Evolutionary conservation across 2,888 invertebrate species (phyloP).

Genomic region (Beris morrisii): DNA sequence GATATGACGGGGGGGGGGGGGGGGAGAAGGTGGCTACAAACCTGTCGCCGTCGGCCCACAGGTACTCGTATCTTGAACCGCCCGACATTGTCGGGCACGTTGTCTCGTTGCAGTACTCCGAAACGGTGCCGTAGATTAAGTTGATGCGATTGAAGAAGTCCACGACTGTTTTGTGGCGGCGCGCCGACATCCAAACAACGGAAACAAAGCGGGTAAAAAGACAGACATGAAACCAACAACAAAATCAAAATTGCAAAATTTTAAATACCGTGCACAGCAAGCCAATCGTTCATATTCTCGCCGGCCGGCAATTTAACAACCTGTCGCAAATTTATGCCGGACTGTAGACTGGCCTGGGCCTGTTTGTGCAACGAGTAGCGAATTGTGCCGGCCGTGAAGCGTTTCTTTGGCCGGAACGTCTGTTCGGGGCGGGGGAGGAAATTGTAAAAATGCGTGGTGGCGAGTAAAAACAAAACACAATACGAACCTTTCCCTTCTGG

Average conservation of each 20-base stretch:
- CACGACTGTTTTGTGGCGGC: too few relatives aligned
- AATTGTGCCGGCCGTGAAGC: constrained; percentile 83
- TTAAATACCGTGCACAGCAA: constrained; percentile 87
- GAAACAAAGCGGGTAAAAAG: neutral
- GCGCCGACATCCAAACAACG: constrained; percentile 49
- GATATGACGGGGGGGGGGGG: too few relatives aligned
- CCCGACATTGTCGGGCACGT: constrained; percentile 91
- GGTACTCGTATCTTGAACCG: constrained; percentile 84
- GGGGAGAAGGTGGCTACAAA: constrained; percentile 40
- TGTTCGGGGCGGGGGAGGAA: constrained; percentile 48
- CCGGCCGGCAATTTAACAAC: constrained; percentile 81
- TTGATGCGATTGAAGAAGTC: constrained; percentile 94
- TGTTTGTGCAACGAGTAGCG: constrained; percentile 86
- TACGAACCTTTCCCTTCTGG: constrained; percentile 72
- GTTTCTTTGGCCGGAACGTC: constrained; percentile 90
- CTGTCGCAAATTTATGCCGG: constrained; percentile 80
- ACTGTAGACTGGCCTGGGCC: constrained; percentile 86
- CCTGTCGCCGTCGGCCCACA: constrained; percentile 84
- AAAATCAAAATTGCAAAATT: neutral
- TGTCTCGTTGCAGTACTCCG: constrained; percentile 79
- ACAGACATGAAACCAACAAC: neutral
- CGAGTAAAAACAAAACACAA: neutral
- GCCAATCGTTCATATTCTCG: constrained; percentile 88
- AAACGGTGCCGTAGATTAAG: constrained; percentile 86
- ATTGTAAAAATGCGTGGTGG: neutral